A percentile compares a stretch with the other conserved stretches of the same genome.
These are phyloP conservation scores for Cantharis flavilabris DNA, from an alignment of 2,888 invertebrate genomes.

Conservation along the genomic window DNA sequence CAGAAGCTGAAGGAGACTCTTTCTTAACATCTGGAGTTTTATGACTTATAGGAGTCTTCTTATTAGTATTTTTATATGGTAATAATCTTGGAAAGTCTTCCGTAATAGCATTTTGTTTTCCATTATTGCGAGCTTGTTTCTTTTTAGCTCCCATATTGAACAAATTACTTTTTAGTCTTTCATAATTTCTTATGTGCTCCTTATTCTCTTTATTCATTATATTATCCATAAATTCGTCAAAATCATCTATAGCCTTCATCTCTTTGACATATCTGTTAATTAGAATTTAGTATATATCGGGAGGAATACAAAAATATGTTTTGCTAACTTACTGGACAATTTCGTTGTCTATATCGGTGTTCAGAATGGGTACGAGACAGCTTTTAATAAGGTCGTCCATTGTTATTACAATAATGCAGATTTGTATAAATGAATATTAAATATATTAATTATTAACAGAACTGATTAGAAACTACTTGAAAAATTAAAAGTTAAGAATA, in stretches of 20 bases:
- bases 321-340: slow-evolving; percentile 65
- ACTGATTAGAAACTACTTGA: neutral
- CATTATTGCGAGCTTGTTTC: neutral
- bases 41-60: neutral
- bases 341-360: slow-evolving; percentile 71
- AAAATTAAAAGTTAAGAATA: neutral
- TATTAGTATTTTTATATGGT: neutral
- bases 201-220: slow-evolving; percentile 70
- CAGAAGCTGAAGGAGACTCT: slow-evolving; percentile 22
- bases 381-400: slow-evolving; percentile 72
- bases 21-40: slow-evolving; percentile 27
- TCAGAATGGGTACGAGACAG: slow-evolving; percentile 67
- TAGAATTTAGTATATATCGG: neutral
- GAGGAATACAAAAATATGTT: slow-evolving; percentile 24
- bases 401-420: slow-evolving; percentile 1
- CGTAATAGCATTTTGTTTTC: neutral
- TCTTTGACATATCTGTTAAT: slow-evolving; percentile 70
- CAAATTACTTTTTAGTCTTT: slow-evolving; percentile 48
- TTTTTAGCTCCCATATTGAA: slow-evolving; percentile 32
- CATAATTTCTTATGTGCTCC: slow-evolving; percentile 68
- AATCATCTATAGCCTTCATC: slow-evolving; percentile 71
- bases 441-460: too few species aligned
- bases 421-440: too few species aligned
- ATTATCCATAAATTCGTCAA: slow-evolving; percentile 78
- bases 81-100: slow-evolving; percentile 5